Percentiles rank a stretch among this genome's conserved stretches.
These are phyloP conservation scores for Tenualosa ilisha DNA, from an alignment of 2,797 vertebrate species.

Conservation along the genomic window DNA sequence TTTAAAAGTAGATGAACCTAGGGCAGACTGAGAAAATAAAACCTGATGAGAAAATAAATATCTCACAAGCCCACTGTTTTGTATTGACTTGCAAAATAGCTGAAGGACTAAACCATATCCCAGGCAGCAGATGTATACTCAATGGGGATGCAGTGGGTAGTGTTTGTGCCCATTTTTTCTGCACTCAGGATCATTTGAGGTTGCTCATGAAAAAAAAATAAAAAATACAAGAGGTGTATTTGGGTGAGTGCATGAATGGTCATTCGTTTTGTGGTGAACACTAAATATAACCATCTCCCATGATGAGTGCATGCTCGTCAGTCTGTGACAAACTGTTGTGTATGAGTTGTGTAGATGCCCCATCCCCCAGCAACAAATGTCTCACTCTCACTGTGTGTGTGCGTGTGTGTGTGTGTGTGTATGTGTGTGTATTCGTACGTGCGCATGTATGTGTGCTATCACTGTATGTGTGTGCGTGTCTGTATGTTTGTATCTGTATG, in stretches of 20 bases:
- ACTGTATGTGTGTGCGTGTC: neutral
- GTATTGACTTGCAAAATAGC: neutral
- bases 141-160: neutral
- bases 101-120: neutral
- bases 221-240: neutral
- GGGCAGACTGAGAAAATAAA: slow-evolving; percentile 5
- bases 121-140: neutral
- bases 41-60: neutral
- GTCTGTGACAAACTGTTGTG: neutral
- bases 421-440: neutral
- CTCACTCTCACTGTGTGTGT: neutral
- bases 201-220: no score
- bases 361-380: neutral
- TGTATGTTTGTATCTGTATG: neutral
- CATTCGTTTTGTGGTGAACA: neutral
- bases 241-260: neutral
- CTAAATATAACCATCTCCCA: slow-evolving; percentile 3
- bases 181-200: neutral
- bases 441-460: neutral
- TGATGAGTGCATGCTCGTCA: neutral
- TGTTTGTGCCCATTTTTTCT: neutral
- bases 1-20: neutral
- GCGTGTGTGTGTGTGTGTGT: neutral
- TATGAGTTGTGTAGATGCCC: neutral
- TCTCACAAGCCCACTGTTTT: neutral